phyloP scores from a whole-genome alignment of 2,888 invertebrate genomes.

The Tinea trinotella region DNA sequence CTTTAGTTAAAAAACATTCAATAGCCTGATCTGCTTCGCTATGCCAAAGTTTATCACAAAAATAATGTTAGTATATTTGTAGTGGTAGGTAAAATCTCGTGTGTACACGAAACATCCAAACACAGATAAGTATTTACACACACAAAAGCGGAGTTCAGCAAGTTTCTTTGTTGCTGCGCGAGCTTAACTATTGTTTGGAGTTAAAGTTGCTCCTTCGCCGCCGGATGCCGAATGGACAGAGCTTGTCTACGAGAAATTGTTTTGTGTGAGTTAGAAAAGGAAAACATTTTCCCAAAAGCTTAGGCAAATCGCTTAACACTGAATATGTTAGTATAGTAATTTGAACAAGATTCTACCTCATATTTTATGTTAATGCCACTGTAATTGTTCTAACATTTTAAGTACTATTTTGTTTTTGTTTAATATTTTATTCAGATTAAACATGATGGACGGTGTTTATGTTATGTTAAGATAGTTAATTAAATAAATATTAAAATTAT shows the following conservation, averaged over 20 bases:
- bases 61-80: neutral
- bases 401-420: too few species aligned
- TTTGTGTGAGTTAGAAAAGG: slow-evolving; percentile 63
- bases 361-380: neutral
- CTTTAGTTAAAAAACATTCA: too few species aligned
- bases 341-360: neutral
- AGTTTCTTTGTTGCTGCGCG: slow-evolving; percentile 56
- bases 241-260: slow-evolving; percentile 56
- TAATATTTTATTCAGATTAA: too few species aligned
- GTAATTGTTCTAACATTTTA: too few species aligned
- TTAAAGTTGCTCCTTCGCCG: slow-evolving; percentile 51
- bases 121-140: slow-evolving; percentile 14
- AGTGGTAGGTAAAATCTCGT: neutral
- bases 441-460: too few species aligned
- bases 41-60: too few species aligned
- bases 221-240: slow-evolving; percentile 58
- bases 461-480: too few species aligned
- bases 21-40: too few species aligned
- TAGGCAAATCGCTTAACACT: slow-evolving; percentile 54
- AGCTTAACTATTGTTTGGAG: slow-evolving; percentile 59
- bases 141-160: slow-evolving; percentile 24
- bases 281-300: slow-evolving; percentile 64
- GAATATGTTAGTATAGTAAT: slow-evolving; percentile 14
- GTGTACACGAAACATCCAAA: slow-evolving; percentile 6
- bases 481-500: too few species aligned